Percentiles rank a stretch among this genome's conserved stretches.
phyloP scores from a whole-genome alignment of 2,113 vertebrate genomes.

The Cyprinodon brontotheroides region DNA sequence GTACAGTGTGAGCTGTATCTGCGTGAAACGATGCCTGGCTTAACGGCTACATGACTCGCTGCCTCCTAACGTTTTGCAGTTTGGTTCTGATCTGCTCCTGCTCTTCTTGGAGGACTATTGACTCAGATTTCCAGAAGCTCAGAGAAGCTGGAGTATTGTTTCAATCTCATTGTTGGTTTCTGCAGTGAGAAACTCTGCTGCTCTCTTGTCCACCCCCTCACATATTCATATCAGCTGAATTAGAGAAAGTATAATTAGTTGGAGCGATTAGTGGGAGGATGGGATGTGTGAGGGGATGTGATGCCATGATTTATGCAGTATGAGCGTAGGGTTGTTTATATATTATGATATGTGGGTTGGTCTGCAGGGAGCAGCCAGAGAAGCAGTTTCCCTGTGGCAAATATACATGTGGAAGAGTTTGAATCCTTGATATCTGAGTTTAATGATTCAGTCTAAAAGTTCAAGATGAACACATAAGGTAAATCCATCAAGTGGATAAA shows the following conservation, averaged over 20 bases:
- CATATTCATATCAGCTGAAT: slow-evolving; percentile 32
- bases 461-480: not conserved
- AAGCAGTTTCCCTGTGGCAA: not conserved
- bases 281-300: slow-evolving; percentile 22
- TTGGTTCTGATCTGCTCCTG: not conserved
- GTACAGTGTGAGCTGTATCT: no score
- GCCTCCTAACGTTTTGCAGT: not conserved
- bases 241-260: slow-evolving; percentile 49
- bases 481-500: not conserved
- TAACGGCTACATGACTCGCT: not conserved
- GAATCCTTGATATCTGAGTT: not conserved
- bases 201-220: slow-evolving; percentile 41
- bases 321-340: slow-evolving; percentile 22
- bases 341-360: slow-evolving; percentile 1
- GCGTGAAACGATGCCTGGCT: no score
- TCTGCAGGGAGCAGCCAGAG: slow-evolving; percentile 13
- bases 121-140: slow-evolving; percentile 7
- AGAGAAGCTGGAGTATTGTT: slow-evolving; percentile 7
- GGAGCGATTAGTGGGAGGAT: slow-evolving; percentile 44
- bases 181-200: slow-evolving; percentile 13
- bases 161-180: slow-evolving; percentile 18
- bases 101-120: not conserved
- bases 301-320: slow-evolving; percentile 22
- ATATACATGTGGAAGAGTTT: not conserved
- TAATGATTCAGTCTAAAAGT: no score